Conservation (phyloP, 2,888 invertebrate genomes). For the Ctena decussata region DNA sequence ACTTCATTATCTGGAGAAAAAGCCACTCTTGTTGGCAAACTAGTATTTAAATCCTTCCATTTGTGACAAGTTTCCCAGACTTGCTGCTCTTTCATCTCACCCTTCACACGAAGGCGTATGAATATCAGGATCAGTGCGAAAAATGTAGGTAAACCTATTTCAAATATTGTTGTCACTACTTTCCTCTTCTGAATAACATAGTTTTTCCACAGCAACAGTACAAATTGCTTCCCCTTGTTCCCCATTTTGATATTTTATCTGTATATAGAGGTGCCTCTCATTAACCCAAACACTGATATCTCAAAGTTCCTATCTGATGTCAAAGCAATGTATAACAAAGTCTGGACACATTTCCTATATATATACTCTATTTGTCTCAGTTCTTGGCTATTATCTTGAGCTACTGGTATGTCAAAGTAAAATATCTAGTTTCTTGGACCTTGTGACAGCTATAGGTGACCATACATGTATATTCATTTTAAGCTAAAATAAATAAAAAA, state of each 20-base stretch:
- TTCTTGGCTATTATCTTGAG: too few relatives aligned
- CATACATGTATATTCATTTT: too few relatives aligned
- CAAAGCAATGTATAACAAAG: too few relatives aligned
- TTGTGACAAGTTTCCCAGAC: conserved; percentile 76
- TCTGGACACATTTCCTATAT: too few relatives aligned
- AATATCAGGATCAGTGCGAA: conserved; percentile 90
- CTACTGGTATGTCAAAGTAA: too few relatives aligned
- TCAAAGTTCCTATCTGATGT: too few relatives aligned
- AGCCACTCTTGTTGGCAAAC: conserved; percentile 62
- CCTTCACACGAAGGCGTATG: conserved; percentile 91
- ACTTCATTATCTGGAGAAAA: conserved; percentile 70
- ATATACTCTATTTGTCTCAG: too few relatives aligned
- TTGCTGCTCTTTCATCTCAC: conserved; percentile 86
- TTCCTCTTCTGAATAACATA: conserved; percentile 92
- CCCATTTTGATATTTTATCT: conserved; percentile 30
- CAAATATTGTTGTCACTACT: conserved; percentile 90
- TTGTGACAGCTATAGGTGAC: too few relatives aligned
- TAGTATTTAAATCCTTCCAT: conserved; percentile 43
- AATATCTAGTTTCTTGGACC: too few relatives aligned
- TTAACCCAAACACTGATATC: too few relatives aligned
- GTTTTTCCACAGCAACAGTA: conserved; percentile 94
- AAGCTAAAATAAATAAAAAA: too few relatives aligned
- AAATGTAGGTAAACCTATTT: conserved; percentile 88
- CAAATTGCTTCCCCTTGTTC: conserved; percentile 87
- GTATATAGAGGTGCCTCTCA: too few relatives aligned